A percentile compares a stretch with the other conserved stretches of the same genome.
phyloP scores from a whole-genome alignment of 2,888 invertebrate genomes.

The Dicyrtoma fusca region DNA sequence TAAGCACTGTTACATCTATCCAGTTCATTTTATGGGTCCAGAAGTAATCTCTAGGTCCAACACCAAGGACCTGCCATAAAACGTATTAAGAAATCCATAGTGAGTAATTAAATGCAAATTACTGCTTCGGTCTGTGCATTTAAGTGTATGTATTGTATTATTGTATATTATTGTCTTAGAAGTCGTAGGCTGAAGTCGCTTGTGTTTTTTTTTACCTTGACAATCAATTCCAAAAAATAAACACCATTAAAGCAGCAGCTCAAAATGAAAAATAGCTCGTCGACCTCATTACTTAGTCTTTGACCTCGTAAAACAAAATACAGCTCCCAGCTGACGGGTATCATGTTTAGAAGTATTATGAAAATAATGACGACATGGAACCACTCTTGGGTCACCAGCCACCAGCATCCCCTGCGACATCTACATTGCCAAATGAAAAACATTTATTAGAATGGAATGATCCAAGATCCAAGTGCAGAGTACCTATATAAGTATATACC shows the following conservation, averaged over 20 bases:
- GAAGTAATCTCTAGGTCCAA: slow-evolving; percentile 46
- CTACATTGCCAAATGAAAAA: neutral
- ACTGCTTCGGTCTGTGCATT: too few species aligned
- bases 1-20: slow-evolving; percentile 44
- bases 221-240: slow-evolving; percentile 46
- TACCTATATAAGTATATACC: too few species aligned
- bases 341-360: slow-evolving; percentile 55
- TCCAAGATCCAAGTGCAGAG: too few species aligned
- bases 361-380: slow-evolving; percentile 60
- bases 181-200: neutral
- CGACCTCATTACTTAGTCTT: neutral
- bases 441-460: too few species aligned
- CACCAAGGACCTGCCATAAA: slow-evolving; percentile 37
- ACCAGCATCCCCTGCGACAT: slow-evolving; percentile 42
- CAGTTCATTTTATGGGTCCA: slow-evolving; percentile 45
- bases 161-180: too few species aligned
- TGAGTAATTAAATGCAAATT: too few species aligned
- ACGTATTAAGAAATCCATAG: too few species aligned
- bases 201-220: slow-evolving; percentile 41
- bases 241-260: slow-evolving; percentile 41
- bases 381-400: slow-evolving; percentile 58
- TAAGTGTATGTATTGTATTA: too few species aligned
- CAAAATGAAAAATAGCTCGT: slow-evolving; percentile 28
- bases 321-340: slow-evolving; percentile 59
- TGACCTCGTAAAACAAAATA: neutral